These are phyloP conservation scores for Ceratotherium simum DNA, from an alignment of 2,113 vertebrate species.

Conservation along the genomic window DNA sequence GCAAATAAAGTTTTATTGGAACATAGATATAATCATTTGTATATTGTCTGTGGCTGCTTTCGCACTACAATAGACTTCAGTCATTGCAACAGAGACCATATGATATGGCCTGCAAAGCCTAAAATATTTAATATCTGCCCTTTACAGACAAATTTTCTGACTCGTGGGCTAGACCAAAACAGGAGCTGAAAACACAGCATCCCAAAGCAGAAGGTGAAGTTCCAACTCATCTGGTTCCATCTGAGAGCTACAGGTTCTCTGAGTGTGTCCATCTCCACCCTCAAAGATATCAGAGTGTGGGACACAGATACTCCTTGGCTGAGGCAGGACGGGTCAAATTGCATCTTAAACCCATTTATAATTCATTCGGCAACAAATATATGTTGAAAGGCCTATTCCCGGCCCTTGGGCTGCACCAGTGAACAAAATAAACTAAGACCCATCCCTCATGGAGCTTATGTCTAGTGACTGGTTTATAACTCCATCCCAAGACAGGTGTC, in stretches of 20 bases:
- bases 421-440: neutral
- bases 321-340: neutral
- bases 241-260: neutral
- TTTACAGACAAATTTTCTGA: neutral
- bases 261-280: neutral
- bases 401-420: neutral
- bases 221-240: neutral
- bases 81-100: neutral
- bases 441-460: neutral
- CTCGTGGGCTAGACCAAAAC: neutral
- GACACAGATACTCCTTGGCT: neutral
- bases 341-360: constrained; percentile 24
- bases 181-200: neutral
- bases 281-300: neutral
- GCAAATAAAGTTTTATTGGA: constrained; percentile 48
- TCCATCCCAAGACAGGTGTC: neutral
- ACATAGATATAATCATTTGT: neutral
- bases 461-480: neutral
- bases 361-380: constrained; percentile 17
- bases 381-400: neutral
- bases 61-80: neutral
- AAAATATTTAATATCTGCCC: neutral
- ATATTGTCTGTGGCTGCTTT: neutral
- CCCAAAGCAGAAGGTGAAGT: neutral
- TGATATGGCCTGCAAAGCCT: neutral